These are phyloP conservation scores for Athalia cordata DNA, from an alignment of 2,888 invertebrate species.

Conservation along the genomic window DNA sequence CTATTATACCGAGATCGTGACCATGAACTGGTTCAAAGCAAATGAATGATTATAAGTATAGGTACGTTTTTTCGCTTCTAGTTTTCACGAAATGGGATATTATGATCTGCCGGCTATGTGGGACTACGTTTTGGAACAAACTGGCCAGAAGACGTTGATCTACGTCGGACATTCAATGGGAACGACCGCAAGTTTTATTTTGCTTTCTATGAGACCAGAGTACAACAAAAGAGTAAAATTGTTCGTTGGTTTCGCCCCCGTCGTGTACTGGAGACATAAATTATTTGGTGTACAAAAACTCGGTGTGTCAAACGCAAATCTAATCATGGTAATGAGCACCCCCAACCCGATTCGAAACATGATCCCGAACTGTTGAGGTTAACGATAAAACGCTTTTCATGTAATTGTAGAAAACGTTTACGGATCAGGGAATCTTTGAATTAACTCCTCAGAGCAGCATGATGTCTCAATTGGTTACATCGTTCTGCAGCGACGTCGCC, in stretches of 20 bases:
- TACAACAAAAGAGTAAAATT: conserved; percentile 81
- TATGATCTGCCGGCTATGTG: conserved; percentile 91
- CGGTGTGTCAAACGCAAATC: conserved; percentile 18
- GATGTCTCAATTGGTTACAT: conserved; percentile 77
- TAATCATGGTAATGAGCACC: conserved; percentile 12
- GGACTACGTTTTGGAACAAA: conserved; percentile 79
- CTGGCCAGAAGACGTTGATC: conserved; percentile 76
- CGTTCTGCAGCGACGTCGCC: conserved; percentile 78
- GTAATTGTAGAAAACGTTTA: conserved; percentile 49
- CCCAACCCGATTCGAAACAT: too few species aligned
- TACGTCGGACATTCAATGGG: conserved; percentile 97
- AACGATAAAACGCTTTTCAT: neutral
- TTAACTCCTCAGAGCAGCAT: conserved; percentile 81
- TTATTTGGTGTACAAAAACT: neutral
- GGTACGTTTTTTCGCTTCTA: conserved; percentile 62
- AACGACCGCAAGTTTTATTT: conserved; percentile 82
- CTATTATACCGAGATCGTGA: too few species aligned
- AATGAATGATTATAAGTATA: neutral
- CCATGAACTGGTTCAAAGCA: neutral
- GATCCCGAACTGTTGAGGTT: too few species aligned
- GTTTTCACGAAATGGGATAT: conserved; percentile 91
- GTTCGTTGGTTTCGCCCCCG: conserved; percentile 73
- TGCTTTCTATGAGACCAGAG: conserved; percentile 81
- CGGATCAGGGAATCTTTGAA: conserved; percentile 69
- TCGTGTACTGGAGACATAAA: conserved; percentile 55